A percentile compares a stretch with the other conserved stretches of the same genome.
Conservation (phyloP, 2,113 vertebrate genomes). For the Macquaria ambigua region DNA sequence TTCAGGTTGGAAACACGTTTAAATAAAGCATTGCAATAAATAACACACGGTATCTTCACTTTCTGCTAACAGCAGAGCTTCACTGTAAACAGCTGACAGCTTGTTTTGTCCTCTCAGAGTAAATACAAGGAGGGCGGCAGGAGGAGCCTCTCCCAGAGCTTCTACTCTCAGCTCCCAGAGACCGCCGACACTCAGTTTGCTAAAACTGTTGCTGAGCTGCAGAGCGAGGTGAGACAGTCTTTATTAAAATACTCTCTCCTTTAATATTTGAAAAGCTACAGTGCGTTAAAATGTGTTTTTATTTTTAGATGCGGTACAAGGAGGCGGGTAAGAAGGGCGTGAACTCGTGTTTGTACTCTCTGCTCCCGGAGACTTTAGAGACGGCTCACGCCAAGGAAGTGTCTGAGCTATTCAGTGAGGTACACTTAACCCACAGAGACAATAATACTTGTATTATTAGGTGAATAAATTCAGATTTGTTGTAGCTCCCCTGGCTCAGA, state of each 20-base stretch:
- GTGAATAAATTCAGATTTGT: background rate
- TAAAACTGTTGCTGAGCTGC: conserved; percentile 87
- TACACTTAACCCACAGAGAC: conserved; percentile 20
- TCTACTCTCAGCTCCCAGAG: conserved; percentile 92
- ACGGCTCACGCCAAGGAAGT: conserved; percentile 89
- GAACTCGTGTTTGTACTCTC: conserved; percentile 87
- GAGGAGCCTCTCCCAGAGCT: conserved; percentile 84
- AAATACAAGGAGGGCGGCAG: conserved; percentile 91
- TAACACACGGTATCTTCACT: background rate
- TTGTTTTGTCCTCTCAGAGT: conserved; percentile 73
- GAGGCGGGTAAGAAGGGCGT: conserved; percentile 84
- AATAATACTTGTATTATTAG: background rate
- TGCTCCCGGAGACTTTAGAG: conserved; percentile 92
- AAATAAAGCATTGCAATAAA: background rate
- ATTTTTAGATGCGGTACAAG: conserved; percentile 84
- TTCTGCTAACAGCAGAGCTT: background rate
- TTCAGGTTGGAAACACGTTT: background rate
- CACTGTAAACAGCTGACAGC: background rate
- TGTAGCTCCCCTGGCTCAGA: too few relatives aligned
- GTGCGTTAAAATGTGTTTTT: background rate
- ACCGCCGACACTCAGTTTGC: conserved; percentile 92
- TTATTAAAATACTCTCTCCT: too few relatives aligned
- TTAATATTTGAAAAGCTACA: background rate
- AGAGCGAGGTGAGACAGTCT: conserved; percentile 89
- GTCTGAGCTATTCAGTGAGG: conserved; percentile 74